Base-by-base conservation (phyloP, 1,140 invertebrate species). In the Colletes gigas region DNA sequence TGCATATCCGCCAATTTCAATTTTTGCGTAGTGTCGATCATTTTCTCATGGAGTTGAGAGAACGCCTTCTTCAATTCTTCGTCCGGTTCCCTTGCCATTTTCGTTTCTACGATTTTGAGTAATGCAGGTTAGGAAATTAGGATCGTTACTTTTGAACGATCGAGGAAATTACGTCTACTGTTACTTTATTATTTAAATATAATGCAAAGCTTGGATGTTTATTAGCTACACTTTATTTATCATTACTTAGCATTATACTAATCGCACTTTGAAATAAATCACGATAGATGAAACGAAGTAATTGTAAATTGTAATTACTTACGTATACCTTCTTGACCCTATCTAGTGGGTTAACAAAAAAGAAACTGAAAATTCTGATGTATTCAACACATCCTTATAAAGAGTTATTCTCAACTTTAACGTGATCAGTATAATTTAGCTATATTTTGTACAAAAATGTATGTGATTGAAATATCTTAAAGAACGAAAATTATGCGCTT, bases 41-140 rank as follows among this genome's bases (percentile, higher is more conserved):
- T 95, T 93, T 98, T 98, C n/a, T 95, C 94, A 89, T 98, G 97
- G 55, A 98, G 92, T 84, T 98, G 97, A 41, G 94, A 91, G 90
- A 98, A 98, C 12, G 97, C 97, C 95, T 98, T 95, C 88, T 93
- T 94, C 52, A 95, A 86, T 89, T 95, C 94, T 83, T 94, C 90
- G 89, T 95, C 95, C 14, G 87, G 79, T 83, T 89, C 86, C 55
- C 83, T 88, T 63, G 92, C 87, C 92, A 93, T 93, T 67, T 78
- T 89, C 0, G 3, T n/a, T 65, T 50, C 62, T 73, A 80, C 3
- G 10, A 65, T 63, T 12, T 54, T 1, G 9, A 1, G 1, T 5
- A 10, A 8, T 47, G n/a, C 19, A 79, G 77, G 77, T 79, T 79
- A 71, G 7, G 21, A 55, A 21, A 19, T 3, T 14, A 0, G 15